These are phyloP conservation scores for Diarsia rubi DNA, from an alignment of 2,888 invertebrate species.

Conservation along the genomic window DNA sequence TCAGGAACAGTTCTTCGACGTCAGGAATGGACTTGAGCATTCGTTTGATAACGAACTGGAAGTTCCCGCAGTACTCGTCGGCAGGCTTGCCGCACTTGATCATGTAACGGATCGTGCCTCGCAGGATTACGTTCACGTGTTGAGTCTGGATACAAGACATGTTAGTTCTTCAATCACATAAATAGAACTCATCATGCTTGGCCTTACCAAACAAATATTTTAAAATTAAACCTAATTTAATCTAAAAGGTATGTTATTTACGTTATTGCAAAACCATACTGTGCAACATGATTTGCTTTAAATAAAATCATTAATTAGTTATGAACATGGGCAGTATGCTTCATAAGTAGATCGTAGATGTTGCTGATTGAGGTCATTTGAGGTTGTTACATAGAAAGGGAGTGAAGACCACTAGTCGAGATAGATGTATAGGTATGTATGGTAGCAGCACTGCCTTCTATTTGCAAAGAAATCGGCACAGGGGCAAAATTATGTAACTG, in stretches of 20 bases:
- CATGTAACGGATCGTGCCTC: constrained; percentile 96
- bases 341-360: not conserved
- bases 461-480: not conserved
- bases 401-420: not conserved
- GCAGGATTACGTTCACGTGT: constrained; percentile 96
- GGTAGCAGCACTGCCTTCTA: not conserved
- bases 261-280: not conserved
- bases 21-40: constrained; percentile 94
- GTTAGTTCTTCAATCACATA: not conserved
- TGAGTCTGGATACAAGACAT: constrained; percentile 90
- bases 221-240: not conserved
- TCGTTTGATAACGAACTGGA: constrained; percentile 94
- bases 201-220: not conserved
- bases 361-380: not conserved
- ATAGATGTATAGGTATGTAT: not conserved
- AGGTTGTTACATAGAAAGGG: not conserved
- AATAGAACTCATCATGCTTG: not conserved
- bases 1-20: constrained; percentile 94
- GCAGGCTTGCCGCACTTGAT: constrained; percentile 93
- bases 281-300: not conserved
- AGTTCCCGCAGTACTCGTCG: constrained; percentile 95
- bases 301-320: not conserved
- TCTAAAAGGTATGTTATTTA: not conserved
- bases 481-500: not conserved
- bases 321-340: not conserved